Evolutionary conservation across 2,113 vertebrate species (phyloP).

Genomic region (Sterrhoptilus dennistouni): DNA sequence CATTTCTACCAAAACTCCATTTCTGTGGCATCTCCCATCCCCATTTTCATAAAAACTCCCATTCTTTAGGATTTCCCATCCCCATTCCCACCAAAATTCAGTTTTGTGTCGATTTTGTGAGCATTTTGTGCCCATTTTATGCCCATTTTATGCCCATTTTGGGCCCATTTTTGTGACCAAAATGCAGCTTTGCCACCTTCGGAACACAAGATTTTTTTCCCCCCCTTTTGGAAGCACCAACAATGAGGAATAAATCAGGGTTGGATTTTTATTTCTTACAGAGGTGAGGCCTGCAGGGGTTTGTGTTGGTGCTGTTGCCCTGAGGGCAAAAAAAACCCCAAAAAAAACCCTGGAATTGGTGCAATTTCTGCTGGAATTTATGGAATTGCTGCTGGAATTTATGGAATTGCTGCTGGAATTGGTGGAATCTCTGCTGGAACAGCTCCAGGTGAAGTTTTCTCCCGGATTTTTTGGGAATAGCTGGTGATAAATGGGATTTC

Average conservation of each 20-base stretch:
- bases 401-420: background rate
- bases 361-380: too few species aligned
- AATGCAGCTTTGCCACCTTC: accelerated
- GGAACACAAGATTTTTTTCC: accelerated
- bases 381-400: too few species aligned
- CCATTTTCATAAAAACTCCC: too few species aligned
- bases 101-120: background rate
- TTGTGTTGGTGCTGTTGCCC: accelerated
- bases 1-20: too few species aligned
- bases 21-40: too few species aligned
- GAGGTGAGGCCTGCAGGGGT: background rate
- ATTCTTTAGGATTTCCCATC: background rate
- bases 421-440: background rate
- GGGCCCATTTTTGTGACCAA: background rate
- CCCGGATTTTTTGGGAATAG: background rate
- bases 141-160: background rate
- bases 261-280: too few species aligned
- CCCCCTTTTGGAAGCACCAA: background rate
- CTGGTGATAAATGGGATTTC: background rate
- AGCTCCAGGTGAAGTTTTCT: background rate
- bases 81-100: too few species aligned
- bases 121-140: background rate
- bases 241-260: accelerated
- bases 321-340: background rate
- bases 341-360: background rate